These are phyloP conservation scores for Athetis lepigone DNA, from an alignment of 2,888 invertebrate species.

Conservation along the genomic window DNA sequence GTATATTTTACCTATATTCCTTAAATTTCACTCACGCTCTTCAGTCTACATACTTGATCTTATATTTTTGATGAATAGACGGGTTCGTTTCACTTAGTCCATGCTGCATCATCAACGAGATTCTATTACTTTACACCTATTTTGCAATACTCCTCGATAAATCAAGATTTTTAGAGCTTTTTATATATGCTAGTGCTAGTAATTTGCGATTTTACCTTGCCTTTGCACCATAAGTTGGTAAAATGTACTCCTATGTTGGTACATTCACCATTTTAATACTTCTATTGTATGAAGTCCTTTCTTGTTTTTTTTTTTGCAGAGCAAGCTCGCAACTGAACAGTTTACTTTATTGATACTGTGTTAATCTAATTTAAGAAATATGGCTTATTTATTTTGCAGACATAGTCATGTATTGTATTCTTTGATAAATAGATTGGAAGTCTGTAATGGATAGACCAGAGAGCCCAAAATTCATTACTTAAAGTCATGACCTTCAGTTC, in stretches of 20 bases:
- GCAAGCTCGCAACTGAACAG: neutral
- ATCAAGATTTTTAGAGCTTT: neutral
- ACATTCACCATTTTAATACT: slow-evolving; percentile 45
- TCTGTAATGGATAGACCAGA: too few species aligned
- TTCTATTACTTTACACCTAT: slow-evolving; percentile 61
- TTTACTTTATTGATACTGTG: slow-evolving; percentile 9
- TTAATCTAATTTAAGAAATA: neutral
- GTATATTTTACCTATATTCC: slow-evolving; percentile 6
- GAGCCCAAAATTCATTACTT: too few species aligned
- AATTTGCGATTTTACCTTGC: neutral
- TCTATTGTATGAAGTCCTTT: slow-evolving; percentile 15
- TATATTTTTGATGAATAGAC: neutral
- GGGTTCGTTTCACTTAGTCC: slow-evolving; percentile 46
- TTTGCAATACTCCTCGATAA: slow-evolving; percentile 12
- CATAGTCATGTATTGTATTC: neutral
- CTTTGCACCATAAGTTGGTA: neutral
- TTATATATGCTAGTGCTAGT: neutral
- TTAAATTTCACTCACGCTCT: neutral
- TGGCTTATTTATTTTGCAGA: neutral
- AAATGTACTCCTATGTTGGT: slow-evolving; percentile 29
- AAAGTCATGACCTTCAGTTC: too few species aligned
- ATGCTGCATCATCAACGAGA: slow-evolving; percentile 79
- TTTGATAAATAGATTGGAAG: too few species aligned
- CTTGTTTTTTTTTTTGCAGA: slow-evolving; percentile 35
- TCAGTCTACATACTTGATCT: neutral